Evolutionary conservation across 2,888 invertebrate genomes (phyloP).

Genomic region (Eurois occulta): DNA sequence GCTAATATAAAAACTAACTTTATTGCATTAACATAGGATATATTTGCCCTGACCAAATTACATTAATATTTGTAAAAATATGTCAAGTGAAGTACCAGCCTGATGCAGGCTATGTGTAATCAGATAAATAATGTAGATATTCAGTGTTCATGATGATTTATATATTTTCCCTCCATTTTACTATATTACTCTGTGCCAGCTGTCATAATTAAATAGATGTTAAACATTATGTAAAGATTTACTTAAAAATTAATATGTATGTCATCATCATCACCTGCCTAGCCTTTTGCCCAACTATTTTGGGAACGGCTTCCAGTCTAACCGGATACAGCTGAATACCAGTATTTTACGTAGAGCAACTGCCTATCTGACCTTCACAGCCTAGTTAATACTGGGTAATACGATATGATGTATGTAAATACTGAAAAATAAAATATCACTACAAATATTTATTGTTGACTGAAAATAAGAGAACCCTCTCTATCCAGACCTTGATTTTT

Average conservation of each 20-base stretch:
- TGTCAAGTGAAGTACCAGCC: background rate
- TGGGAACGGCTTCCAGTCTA: background rate
- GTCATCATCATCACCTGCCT: background rate
- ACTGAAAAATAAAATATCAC: background rate
- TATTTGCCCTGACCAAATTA: background rate
- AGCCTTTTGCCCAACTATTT: background rate
- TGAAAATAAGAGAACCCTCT: background rate
- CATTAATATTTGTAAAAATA: background rate
- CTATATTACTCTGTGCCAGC: slow-evolving; percentile 12
- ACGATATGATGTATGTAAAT: background rate
- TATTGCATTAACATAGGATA: no score
- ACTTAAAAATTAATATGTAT: background rate
- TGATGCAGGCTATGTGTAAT: background rate
- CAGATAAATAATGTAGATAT: background rate
- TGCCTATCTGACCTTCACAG: background rate
- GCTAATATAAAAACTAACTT: background rate
- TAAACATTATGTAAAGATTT: background rate
- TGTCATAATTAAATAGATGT: background rate
- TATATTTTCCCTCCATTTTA: slow-evolving; percentile 10
- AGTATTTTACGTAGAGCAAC: background rate
- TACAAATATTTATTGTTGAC: background rate
- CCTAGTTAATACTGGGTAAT: background rate
- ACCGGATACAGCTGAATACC: background rate
- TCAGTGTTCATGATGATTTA: background rate
- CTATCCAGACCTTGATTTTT: background rate